Evolutionary conservation across 2,888 invertebrate species (phyloP).

Genomic region (Gisinianus flammeolus): DNA sequence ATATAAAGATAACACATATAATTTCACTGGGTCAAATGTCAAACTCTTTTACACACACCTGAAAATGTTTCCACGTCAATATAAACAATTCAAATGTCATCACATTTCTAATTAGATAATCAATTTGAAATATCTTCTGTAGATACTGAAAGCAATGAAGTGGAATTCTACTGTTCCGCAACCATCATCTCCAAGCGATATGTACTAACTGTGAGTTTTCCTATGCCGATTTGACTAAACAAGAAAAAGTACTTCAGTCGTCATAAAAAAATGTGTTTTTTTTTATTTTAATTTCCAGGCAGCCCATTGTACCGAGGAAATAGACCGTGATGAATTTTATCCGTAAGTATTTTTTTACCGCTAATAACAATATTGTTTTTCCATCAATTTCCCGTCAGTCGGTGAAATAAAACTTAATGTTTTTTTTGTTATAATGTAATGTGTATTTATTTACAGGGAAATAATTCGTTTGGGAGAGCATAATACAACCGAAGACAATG

Average conservation of each 20-base stretch:
- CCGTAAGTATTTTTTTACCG: slow-evolving; percentile 44
- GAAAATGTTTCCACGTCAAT: not conserved
- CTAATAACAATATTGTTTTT: no score
- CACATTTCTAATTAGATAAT: no score
- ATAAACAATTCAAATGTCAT: no score
- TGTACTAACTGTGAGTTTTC: slow-evolving; percentile 43
- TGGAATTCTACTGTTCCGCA: slow-evolving; percentile 54
- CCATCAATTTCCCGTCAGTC: no score
- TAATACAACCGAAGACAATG: slow-evolving; percentile 43
- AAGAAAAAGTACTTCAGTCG: not conserved
- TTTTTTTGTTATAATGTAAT: slow-evolving; percentile 11
- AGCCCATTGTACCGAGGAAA: slow-evolving; percentile 54
- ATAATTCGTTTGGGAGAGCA: slow-evolving; percentile 53
- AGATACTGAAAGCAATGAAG: slow-evolving; percentile 47
- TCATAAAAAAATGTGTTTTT: not conserved
- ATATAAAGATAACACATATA: not conserved
- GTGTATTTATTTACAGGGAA: slow-evolving; percentile 44
- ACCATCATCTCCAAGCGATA: slow-evolving; percentile 54
- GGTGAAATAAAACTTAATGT: no score
- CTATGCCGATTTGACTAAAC: no score
- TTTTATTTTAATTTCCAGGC: slow-evolving; percentile 21
- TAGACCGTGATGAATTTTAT: slow-evolving; percentile 50
- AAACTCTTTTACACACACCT: not conserved
- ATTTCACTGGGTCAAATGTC: no score
- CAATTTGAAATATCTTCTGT: not conserved